Evolutionary conservation across 1,140 invertebrate species (phyloP).

Genomic region (Alviniconcha marisindica): DNA sequence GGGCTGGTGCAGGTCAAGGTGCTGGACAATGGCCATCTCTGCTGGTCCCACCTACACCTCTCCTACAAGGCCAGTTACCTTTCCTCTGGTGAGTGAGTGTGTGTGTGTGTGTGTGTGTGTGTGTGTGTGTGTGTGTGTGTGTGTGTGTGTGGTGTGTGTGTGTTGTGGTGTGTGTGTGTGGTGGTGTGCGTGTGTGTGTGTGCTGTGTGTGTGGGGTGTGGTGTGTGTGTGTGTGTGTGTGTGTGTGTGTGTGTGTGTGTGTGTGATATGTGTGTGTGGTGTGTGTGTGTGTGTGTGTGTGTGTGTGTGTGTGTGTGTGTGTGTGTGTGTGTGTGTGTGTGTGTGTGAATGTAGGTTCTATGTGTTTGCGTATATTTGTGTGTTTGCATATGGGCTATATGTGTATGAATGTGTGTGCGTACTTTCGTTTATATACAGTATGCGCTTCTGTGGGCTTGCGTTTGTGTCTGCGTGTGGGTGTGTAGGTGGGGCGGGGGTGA

Average conservation of each 20-base stretch:
- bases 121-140: not conserved
- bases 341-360: not conserved
- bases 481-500: too few relatives aligned
- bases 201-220: not conserved
- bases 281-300: conserved; percentile 2
- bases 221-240: not conserved
- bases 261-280: too few relatives aligned
- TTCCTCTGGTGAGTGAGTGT: not conserved
- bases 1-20: conserved; percentile 20
- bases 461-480: not conserved
- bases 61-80: not conserved
- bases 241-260: conserved; percentile 11
- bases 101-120: not conserved
- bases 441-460: too few relatives aligned
- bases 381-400: not conserved
- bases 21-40: conserved; percentile 18
- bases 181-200: not conserved
- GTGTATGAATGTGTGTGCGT: too few relatives aligned
- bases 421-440: too few relatives aligned
- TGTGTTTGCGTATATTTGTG: not conserved
- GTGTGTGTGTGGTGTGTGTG: not conserved
- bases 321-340: not conserved
- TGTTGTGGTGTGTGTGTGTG: not conserved
- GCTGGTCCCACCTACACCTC: not conserved
- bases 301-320: not conserved